phyloP scores from a whole-genome alignment of 2,888 invertebrate species.

The Apamea sordens region DNA sequence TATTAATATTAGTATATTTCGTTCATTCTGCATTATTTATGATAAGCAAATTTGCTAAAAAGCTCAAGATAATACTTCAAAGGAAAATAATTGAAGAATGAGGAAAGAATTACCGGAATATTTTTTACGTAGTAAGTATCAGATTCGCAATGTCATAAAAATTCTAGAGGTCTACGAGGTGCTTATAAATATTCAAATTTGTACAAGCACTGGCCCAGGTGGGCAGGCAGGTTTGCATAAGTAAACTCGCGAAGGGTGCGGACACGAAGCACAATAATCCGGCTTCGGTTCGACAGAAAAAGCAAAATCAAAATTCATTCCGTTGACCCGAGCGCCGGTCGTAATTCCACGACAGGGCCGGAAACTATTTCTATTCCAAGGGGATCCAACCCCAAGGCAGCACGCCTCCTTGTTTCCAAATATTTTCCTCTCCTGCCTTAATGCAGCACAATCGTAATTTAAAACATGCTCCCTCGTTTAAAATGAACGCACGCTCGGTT shows the following conservation, averaged over 20 bases:
- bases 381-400: conserved; percentile 80
- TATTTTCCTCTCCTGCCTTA: conserved; percentile 72
- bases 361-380: conserved; percentile 88
- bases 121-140: conserved; percentile 70
- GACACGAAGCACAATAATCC: conserved; percentile 80
- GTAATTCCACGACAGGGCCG: conserved; percentile 82
- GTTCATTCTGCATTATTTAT: conserved; percentile 57
- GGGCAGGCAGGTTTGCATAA: conserved; percentile 79
- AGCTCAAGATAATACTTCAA: conserved; percentile 56
- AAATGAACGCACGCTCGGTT: conserved; percentile 72
- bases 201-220: conserved; percentile 75
- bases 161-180: conserved; percentile 70
- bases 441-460: conserved; percentile 77
- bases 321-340: conserved; percentile 80
- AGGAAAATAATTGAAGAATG: conserved; percentile 69
- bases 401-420: conserved; percentile 78
- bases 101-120: conserved; percentile 61
- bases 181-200: conserved; percentile 81
- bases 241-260: conserved; percentile 74
- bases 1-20: conserved; percentile 29
- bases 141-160: conserved; percentile 77
- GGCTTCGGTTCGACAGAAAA: conserved; percentile 80
- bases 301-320: conserved; percentile 88
- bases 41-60: conserved; percentile 67
- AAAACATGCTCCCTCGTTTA: conserved; percentile 74